Evolutionary conservation across 2,797 vertebrate genomes (phyloP), one percentile per base, ranked within the genome.

Genomic region (Parambassis ranga): DNA sequence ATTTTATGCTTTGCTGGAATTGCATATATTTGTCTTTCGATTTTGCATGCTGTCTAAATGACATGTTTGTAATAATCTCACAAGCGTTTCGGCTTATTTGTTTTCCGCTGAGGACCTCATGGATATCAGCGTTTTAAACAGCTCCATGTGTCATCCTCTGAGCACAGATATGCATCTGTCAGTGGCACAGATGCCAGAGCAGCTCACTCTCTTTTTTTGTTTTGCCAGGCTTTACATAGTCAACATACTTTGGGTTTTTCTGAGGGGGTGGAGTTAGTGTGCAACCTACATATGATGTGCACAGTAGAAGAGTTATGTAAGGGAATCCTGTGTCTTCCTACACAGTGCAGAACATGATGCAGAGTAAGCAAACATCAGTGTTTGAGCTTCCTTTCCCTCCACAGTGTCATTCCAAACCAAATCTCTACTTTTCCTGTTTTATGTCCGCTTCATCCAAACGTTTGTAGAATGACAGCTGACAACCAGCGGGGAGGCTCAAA

Each of bases 91-190:
- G 32, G 58, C 7, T 32, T 59, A 71, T 82, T 87, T 83, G 67
- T 80, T 77, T 77, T 62, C 48, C 6, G 3, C 47, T 1, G 10
- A 51, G 60, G 35, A 55, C 18, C 6, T 0, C 22, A 2, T 23
- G 24, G 53, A 44, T 63, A 71, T 55, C 41, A 64, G 35, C 20
- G 3, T 44, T 81, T 64, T 68, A 38, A 77, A 68, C 33, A 50
- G 64, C 50, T 57, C 47, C 37, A 57, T 71, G 55, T 15, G 43
- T 71, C 47, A 58, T 69, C 60, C 41, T 65, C 58, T 15, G 39
- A 61, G 57, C 43, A 3, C 16, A 69, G 61, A 82, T 81, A 49
- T 32, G n/a, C 23, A 77, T 82, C 63, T 71, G 33, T 57, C n/a
- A 3, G 38, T 59, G 37, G 23, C 55, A 49, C 38, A 53, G 42